Evolutionary conservation across 2,113 vertebrate species (phyloP).

Genomic region (Natator depressus): DNA sequence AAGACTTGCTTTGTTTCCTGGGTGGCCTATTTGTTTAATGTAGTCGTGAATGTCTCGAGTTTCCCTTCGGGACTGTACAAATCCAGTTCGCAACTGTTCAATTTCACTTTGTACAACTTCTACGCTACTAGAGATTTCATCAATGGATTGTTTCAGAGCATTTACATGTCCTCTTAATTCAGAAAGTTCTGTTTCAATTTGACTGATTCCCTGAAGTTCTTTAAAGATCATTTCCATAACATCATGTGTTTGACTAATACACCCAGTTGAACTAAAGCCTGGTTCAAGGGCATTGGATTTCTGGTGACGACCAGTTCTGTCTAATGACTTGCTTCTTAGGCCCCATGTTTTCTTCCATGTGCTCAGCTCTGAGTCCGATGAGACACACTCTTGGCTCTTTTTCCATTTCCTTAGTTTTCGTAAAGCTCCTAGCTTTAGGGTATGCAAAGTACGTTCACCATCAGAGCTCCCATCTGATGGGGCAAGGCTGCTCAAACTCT

Average conservation of each 20-base stretch:
- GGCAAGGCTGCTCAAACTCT: slow-evolving; percentile 95
- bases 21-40: slow-evolving; percentile 92
- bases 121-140: slow-evolving; percentile 98
- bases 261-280: slow-evolving; percentile 94
- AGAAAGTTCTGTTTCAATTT: slow-evolving; percentile 96
- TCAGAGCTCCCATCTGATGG: slow-evolving; percentile 97
- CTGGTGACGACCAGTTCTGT: slow-evolving; percentile 90
- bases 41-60: slow-evolving; percentile 98
- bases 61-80: slow-evolving; percentile 96
- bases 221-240: slow-evolving; percentile 99
- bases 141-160: slow-evolving; percentile 96
- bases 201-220: slow-evolving; percentile 98
- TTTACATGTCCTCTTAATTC: slow-evolving; percentile 97
- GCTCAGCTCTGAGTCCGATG: slow-evolving; percentile 95
- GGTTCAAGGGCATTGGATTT: slow-evolving; percentile 90
- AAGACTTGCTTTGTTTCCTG: slow-evolving; percentile 92
- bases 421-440: slow-evolving; percentile 91
- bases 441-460: slow-evolving; percentile 93
- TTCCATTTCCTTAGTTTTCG: slow-evolving; percentile 97
- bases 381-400: slow-evolving; percentile 97
- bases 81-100: slow-evolving; percentile 94
- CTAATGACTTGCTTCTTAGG: slow-evolving; percentile 96
- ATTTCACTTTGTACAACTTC: slow-evolving; percentile 99
- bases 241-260: slow-evolving; percentile 97
- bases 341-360: slow-evolving; percentile 93